A percentile compares a stretch with the other conserved stretches of the same genome.
These are phyloP conservation scores for Notechis scutatus DNA, from an alignment of 2,113 vertebrate species.

Conservation along the genomic window DNA sequence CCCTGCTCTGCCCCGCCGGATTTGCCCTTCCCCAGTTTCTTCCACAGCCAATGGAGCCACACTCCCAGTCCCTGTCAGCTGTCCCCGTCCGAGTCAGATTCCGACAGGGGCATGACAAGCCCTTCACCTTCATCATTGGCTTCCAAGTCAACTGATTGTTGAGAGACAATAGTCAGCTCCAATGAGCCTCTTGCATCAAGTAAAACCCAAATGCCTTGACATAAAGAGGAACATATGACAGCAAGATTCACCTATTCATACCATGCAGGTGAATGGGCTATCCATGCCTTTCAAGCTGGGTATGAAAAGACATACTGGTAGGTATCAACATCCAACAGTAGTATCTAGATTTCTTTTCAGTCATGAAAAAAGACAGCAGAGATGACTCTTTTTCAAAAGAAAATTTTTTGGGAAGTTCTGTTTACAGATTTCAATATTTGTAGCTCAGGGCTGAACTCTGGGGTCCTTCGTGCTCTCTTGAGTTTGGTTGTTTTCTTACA, in stretches of 20 bases:
- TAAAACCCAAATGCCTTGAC: not conserved
- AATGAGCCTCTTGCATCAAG: not conserved
- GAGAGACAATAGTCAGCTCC: not conserved
- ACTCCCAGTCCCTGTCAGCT: too few relatives aligned
- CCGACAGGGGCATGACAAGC: too few relatives aligned
- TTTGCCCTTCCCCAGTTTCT: too few relatives aligned
- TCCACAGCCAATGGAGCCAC: too few relatives aligned
- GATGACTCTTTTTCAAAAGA: not conserved
- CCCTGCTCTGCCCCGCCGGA: too few relatives aligned
- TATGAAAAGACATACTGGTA: not conserved
- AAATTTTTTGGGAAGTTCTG: not conserved
- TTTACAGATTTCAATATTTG: not conserved
- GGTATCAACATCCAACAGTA: not conserved
- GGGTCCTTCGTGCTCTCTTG: too few relatives aligned
- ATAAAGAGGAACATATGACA: not conserved
- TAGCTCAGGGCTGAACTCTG: too few relatives aligned
- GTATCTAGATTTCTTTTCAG: not conserved
- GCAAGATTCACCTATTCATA: not conserved
- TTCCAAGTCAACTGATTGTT: not conserved
- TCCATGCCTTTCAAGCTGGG: not conserved
- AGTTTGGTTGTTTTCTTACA: too few relatives aligned
- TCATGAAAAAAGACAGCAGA: not conserved
- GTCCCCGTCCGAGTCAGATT: too few relatives aligned
- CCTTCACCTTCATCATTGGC: not conserved
- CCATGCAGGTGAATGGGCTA: not conserved